phyloP scores from a whole-genome alignment of 2,888 invertebrate species.

The Cephus pygmeus region DNA sequence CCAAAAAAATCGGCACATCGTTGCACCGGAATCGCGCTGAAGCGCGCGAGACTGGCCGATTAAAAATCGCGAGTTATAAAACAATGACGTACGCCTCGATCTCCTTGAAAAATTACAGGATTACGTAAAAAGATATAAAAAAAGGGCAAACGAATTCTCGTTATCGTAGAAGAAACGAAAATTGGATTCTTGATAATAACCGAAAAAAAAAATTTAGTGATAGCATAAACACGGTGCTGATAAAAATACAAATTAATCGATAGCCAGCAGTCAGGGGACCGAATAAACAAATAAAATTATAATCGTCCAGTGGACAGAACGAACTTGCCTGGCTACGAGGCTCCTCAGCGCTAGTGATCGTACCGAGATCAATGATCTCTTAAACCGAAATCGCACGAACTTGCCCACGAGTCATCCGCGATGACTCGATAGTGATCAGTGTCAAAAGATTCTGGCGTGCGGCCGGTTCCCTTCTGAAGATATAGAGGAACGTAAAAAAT shows the following conservation, averaged over 20 bases:
- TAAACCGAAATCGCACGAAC: neutral
- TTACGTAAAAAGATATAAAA: conserved; percentile 48
- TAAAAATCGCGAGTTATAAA: neutral
- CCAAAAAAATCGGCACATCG: conserved; percentile 27
- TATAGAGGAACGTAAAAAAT: neutral
- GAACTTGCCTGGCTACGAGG: neutral
- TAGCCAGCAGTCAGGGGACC: neutral
- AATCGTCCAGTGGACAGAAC: neutral
- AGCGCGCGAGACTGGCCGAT: conserved; percentile 20
- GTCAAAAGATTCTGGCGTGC: neutral
- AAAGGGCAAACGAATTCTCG: neutral
- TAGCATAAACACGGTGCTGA: neutral
- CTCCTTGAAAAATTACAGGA: conserved; percentile 58
- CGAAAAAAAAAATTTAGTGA: neutral
- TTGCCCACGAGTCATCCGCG: neutral
- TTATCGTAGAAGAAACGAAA: neutral
- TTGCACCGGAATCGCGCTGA: conserved; percentile 22
- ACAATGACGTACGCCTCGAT: conserved; percentile 43
- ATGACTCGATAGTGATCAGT: neutral
- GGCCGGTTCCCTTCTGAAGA: neutral
- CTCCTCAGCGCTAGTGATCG: neutral
- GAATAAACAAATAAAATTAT: neutral
- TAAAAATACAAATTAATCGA: neutral
- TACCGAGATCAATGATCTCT: neutral
- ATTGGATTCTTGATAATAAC: neutral